These are phyloP conservation scores for Thumatha senex DNA, from an alignment of 2,888 invertebrate species.

Conservation along the genomic window DNA sequence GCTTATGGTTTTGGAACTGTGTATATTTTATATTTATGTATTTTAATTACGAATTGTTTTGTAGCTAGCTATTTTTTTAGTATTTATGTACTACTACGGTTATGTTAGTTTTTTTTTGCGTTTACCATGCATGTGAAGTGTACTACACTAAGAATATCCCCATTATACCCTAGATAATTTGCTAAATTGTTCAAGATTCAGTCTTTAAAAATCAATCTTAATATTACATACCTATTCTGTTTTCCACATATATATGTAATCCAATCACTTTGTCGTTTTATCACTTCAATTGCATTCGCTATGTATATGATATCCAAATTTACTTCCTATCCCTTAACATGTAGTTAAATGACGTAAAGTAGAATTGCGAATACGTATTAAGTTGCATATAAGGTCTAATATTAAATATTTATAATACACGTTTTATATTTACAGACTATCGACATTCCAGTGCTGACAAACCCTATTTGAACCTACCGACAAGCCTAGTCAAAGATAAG, in stretches of 20 bases:
- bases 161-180: too few relatives aligned
- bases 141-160: too few relatives aligned
- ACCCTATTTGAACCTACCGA: constrained; percentile 60
- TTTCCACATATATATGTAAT: too few relatives aligned
- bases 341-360: not conserved
- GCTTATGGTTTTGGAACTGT: constrained; percentile 30
- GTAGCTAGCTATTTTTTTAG: constrained; percentile 7
- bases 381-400: not conserved
- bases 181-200: too few relatives aligned
- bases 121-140: constrained; percentile 19
- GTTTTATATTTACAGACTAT: constrained; percentile 79
- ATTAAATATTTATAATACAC: constrained; percentile 7
- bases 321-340: too few relatives aligned
- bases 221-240: too few relatives aligned
- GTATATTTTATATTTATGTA: constrained; percentile 12
- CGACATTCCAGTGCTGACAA: constrained; percentile 86
- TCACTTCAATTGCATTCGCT: too few relatives aligned
- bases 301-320: too few relatives aligned
- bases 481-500: constrained; percentile 50
- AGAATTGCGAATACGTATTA: not conserved
- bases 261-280: too few relatives aligned
- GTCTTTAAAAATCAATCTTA: too few relatives aligned
- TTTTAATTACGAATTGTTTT: not conserved
- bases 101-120: constrained; percentile 2
- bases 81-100: constrained; percentile 7